Conservation (phyloP, 1,140 invertebrate species). For the Apis cerana region DNA sequence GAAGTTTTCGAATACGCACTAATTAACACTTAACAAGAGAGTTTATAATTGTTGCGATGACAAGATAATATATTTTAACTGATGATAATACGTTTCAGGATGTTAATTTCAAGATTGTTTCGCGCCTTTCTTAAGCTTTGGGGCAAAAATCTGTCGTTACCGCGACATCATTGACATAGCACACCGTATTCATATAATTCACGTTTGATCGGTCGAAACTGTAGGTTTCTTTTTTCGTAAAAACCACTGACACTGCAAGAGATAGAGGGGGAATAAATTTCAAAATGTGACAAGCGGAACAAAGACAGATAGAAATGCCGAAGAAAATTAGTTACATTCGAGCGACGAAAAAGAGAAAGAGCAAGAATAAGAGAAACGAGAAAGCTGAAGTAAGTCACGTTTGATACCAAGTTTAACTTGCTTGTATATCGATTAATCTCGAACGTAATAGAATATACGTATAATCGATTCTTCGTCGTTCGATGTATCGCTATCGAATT, state of each 20-base stretch:
- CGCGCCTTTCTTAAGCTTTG: constrained; percentile 11
- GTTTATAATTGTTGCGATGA: neutral
- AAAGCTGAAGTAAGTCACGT: constrained; percentile 2
- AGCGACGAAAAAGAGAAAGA: constrained; percentile 27
- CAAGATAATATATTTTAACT: neutral
- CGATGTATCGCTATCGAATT: neutral
- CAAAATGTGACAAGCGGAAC: neutral
- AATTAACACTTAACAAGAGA: neutral
- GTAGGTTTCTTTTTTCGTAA: neutral
- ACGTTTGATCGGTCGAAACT: neutral
- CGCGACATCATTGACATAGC: constrained; percentile 7
- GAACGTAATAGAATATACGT: neutral
- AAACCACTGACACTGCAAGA: neutral
- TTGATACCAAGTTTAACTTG: neutral
- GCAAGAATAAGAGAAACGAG: constrained; percentile 17
- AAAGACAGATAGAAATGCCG: neutral
- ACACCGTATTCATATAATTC: neutral
- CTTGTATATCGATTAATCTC: constrained; percentile 14
- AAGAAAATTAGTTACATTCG: constrained; percentile 15
- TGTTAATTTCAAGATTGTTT: constrained; percentile 8
- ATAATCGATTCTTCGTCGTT: neutral
- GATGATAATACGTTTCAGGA: neutral
- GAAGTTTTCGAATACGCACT: neutral
- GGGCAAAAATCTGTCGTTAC: constrained; percentile 3
- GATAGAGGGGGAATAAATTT: neutral